Evolutionary conservation across 1,140 invertebrate species (phyloP), one percentile per base, ranked within the genome.

Genomic region (Drosophila neocordata): DNA sequence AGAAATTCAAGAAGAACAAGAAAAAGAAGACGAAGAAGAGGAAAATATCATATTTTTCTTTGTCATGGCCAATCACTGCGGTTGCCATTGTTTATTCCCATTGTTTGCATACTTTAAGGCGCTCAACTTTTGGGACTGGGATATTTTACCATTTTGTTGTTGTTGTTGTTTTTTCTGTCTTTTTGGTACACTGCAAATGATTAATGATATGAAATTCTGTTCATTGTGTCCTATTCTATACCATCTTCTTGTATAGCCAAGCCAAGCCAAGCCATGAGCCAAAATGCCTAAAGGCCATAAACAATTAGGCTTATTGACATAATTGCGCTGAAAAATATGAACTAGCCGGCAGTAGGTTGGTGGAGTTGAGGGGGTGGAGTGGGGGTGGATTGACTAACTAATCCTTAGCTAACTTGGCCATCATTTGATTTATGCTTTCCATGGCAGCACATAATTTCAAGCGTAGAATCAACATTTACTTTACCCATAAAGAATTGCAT

Each of bases 241-340:
- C 5, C 11, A 35, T n/a, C 27, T 41, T 7, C 18, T 48, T 11
- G 41, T 9, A 18, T 8, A 44, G 41, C 13, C 41, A 31, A 44
- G 41, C 22, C 22, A 24, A 24, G 22, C 22, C 22, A 24, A 44
- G 41, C 41, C 7, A 48, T 4, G 9, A 48, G 41, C 7, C 41
- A 66, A 56, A 34, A 31, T 70, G 56, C 57, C 66, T 53, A 52
- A 13, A 15, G 73, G 56, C 63, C 48, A 68, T 73, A 78, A 73
- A 66, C 82, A 82, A 77, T 79, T 88, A 77, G 63, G 69, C 83
- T 88, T 88, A 87, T 87, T 79, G 78, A 65, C 83, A 88, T 82
- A 88, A 87, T 87, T 69, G 69, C 60, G 53, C 11, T 22, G 44
- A 63, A 65, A 69, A 75, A 71, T 65, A 74, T 69, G 64, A 73